Conservation (phyloP, 2,113 vertebrate species). For the Pagrus major region DNA sequence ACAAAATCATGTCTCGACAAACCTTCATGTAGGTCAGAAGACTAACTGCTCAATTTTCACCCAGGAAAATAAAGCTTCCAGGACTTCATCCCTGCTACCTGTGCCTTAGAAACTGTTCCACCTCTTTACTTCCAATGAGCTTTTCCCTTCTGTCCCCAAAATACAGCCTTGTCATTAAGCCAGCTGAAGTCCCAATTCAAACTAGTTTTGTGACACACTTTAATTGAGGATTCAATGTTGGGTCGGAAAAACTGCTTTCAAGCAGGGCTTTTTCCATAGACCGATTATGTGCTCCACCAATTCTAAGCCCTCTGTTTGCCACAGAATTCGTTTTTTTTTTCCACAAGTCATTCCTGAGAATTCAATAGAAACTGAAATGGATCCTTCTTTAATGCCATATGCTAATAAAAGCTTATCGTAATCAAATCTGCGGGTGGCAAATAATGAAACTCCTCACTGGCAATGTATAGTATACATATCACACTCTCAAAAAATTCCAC, state of each 20-base stretch:
- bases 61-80: constrained; percentile 50
- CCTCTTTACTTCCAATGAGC: constrained; percentile 77
- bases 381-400: constrained; percentile 78
- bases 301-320: constrained; percentile 80
- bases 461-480: constrained; percentile 88
- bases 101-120: constrained; percentile 70
- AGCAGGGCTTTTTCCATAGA: constrained; percentile 82
- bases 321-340: constrained; percentile 74
- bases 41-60: constrained; percentile 63
- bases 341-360: constrained; percentile 71
- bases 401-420: constrained; percentile 82
- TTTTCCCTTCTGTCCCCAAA: constrained; percentile 68
- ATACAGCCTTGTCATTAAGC: constrained; percentile 79
- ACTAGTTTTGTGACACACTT: constrained; percentile 81
- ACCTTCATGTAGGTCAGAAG: constrained; percentile 41
- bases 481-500: constrained; percentile 80
- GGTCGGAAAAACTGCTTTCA: constrained; percentile 80
- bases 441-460: constrained; percentile 91
- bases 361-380: constrained; percentile 81
- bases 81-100: constrained; percentile 64
- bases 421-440: constrained; percentile 84
- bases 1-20: constrained; percentile 44
- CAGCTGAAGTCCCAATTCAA: constrained; percentile 81
- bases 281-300: constrained; percentile 84
- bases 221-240: constrained; percentile 82